Base-by-base conservation (phyloP, 1,140 invertebrate species). In the Pseudomyrmex pallidus region DNA sequence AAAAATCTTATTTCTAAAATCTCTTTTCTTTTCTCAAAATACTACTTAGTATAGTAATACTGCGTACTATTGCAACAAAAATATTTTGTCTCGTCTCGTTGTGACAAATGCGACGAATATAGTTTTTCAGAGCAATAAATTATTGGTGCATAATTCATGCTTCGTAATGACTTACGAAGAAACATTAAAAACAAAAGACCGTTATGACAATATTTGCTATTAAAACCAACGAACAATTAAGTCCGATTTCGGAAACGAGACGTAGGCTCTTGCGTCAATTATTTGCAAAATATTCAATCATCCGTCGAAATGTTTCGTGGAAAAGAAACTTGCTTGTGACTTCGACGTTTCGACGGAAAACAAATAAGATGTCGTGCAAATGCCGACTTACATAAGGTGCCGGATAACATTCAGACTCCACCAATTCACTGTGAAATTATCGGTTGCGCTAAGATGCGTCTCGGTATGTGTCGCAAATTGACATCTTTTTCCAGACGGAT, bases 361-460 rank as follows among this genome's bases (percentile, higher is more conserved):
- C 12, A 3, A 7, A n/a, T 35, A 20, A 3, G 5, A 3, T 13
- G 15, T 13, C n/a, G 13, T 20, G 15, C 46, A n/a, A 56, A 57
- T 17, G 10, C 35, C 25, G 17, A 7, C 63, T 70, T 67, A 78
- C 35, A 15, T 68, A 78, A 78, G 48, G 13, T 68, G 25, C 44
- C 17, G 25, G n/a, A 66, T 12, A 20, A 48, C 25, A 54, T 46
- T 35, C 57, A 61, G 57, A 56, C 10, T 70, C 10, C 10, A 7
- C 35, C 25, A 10, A 52, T 76, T 25, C 12, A 46, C 13, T 20
- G 52, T 63, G 44, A 78, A 78, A 78, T 20, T 64, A 52, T 22
- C 61, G 73, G 76, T 80, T 66, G 44, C 66, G 76, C 66, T 59
- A 72, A 80, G 44, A 80, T 80, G 76, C 76, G 35, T 70, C n/a